Percentiles rank a stretch among this genome's conserved stretches.
phyloP scores from a whole-genome alignment of 2,113 vertebrate species.

The Murina feae region DNA sequence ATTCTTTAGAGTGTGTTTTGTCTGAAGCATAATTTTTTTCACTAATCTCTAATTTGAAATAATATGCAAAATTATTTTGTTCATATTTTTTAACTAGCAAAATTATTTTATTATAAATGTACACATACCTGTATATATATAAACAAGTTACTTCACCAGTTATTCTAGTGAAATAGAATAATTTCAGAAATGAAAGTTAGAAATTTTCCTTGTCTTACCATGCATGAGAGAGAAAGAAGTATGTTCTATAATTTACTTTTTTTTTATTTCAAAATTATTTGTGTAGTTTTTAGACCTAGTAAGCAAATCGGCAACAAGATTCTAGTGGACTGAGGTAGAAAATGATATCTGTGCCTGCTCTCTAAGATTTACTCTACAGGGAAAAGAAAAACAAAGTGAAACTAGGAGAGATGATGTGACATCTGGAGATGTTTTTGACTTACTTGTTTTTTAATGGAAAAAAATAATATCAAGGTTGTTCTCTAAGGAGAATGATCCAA shows the following conservation, averaged over 20 bases:
- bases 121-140: neutral
- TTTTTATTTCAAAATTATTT: neutral
- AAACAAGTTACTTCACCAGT: neutral
- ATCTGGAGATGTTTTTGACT: neutral
- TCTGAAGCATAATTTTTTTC: neutral
- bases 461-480: neutral
- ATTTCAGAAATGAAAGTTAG: neutral
- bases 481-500: neutral
- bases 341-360: neutral
- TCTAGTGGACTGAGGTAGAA: neutral
- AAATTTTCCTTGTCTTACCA: neutral
- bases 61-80: neutral
- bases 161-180: neutral
- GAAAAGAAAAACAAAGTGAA: neutral
- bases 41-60: slow-evolving; percentile 21
- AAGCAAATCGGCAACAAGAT: neutral
- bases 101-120: neutral
- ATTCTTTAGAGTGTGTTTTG: neutral
- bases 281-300: neutral
- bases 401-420: neutral
- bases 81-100: slow-evolving; percentile 5
- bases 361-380: neutral
- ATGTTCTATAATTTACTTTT: neutral
- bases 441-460: neutral
- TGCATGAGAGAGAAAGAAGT: neutral